Evolutionary conservation across 2,797 vertebrate genomes (phyloP).

Genomic region (Brachyrhaphis roseni): DNA sequence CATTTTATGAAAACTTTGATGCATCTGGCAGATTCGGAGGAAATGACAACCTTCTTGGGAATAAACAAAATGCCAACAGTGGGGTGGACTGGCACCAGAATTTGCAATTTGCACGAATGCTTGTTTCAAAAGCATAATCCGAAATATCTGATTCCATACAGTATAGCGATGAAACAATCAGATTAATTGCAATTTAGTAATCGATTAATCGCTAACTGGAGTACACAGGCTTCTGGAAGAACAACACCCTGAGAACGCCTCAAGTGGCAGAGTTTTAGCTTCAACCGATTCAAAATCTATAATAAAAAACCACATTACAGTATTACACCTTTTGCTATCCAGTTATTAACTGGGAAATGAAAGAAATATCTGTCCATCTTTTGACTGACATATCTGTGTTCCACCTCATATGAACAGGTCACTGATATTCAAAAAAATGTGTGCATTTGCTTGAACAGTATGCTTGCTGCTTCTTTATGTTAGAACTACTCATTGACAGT

Average conservation of each 20-base stretch:
- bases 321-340: too few species aligned
- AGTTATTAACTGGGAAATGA: too few species aligned
- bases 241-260: too few species aligned
- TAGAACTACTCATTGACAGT: conserved; percentile 25
- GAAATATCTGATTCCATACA: conserved; percentile 7
- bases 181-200: too few species aligned
- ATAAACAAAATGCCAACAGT: neutral
- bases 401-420: conserved; percentile 55
- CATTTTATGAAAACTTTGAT: conserved; percentile 15
- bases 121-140: conserved; percentile 1
- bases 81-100: neutral
- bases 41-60: conserved; percentile 10
- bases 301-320: too few species aligned
- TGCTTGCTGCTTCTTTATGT: conserved; percentile 31
- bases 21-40: conserved; percentile 27
- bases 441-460: conserved; percentile 45
- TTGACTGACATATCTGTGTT: conserved; percentile 26
- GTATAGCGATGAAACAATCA: neutral
- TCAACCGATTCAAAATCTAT: too few species aligned
- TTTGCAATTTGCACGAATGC: neutral
- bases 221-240: too few species aligned
- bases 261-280: too few species aligned
- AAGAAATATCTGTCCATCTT: conserved; percentile 17
- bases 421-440: conserved; percentile 36
- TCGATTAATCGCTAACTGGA: too few species aligned